These are phyloP conservation scores for Caenorhabditis panamensis DNA, from an alignment of 2,888 invertebrate genomes.

Conservation along the genomic window DNA sequence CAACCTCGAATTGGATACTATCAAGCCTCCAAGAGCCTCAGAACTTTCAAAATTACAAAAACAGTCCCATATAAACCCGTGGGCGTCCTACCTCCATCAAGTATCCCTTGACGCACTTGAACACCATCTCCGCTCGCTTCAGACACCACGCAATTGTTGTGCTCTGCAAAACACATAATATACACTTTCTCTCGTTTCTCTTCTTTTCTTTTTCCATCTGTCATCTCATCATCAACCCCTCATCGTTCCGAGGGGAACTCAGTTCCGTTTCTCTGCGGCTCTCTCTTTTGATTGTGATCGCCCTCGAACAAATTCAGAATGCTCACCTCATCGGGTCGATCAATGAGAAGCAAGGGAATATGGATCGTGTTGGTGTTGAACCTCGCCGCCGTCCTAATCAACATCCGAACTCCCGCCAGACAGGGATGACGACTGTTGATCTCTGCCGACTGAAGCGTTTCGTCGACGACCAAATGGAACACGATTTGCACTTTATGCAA, in stretches of 20 bases:
- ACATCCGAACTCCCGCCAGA: constrained; percentile 93
- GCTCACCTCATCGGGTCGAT: constrained; percentile 92
- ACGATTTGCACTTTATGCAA: constrained; percentile 86
- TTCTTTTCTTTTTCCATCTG: too few relatives aligned
- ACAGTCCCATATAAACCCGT: not conserved
- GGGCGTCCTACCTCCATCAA: constrained; percentile 86
- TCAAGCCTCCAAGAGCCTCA: too few relatives aligned
- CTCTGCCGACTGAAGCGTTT: constrained; percentile 86
- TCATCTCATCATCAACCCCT: too few relatives aligned
- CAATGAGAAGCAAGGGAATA: constrained; percentile 92
- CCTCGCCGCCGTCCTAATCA: constrained; percentile 94
- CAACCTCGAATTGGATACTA: too few relatives aligned
- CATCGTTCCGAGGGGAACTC: too few relatives aligned
- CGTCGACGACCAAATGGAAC: constrained; percentile 95
- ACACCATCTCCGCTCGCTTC: constrained; percentile 94
- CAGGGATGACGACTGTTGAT: constrained; percentile 91
- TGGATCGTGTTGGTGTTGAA: constrained; percentile 94
- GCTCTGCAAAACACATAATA: too few relatives aligned
- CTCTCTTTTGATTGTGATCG: too few relatives aligned
- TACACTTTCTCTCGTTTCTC: too few relatives aligned
- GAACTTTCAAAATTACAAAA: too few relatives aligned
- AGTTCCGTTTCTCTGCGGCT: too few relatives aligned
- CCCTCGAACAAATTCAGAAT: too few relatives aligned
- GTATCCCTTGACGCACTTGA: constrained; percentile 99
- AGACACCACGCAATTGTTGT: constrained; percentile 97